Base-by-base conservation (phyloP, 2,113 vertebrate species). In the Mus pahari region DNA sequence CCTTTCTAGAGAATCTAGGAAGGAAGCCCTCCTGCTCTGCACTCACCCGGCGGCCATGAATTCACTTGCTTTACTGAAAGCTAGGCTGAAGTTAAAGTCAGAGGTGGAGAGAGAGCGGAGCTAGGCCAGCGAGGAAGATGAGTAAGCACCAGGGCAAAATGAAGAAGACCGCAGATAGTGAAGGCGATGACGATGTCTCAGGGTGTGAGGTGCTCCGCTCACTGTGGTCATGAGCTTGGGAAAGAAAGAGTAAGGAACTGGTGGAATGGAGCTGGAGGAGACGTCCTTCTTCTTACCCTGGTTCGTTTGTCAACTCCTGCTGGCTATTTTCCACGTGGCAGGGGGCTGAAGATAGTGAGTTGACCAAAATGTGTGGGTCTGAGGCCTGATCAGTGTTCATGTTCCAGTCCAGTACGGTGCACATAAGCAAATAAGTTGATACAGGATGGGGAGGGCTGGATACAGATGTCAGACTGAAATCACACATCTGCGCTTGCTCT, bases 1-100 rank as follows among this genome's bases (percentile, higher is more conserved):
- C 36, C 95, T 93, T 88, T 82, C 31, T 64, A 79, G 55, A 96
- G n/a, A 93, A 87, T 24, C 42, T 12, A 74, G 31, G 6, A n/a
- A 50, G 26, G 26, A 73, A 91, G 48, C 53, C 11, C 68, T 66
- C 10, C 45, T 7, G 89, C 36, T 74, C 42, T 55, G n/a, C 87
- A 22, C 68, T 81, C 50, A 26, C 9, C 24, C 8, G n/a, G 17
- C 6, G 48, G 53, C 26, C 64, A 20, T 5, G 77, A 31, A 58
- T 70, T 19, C 31, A 64, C 81, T 66, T 73, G 9, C 12, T 6
- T 94, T 50, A 11, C 68, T 13, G 77, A 96, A 95, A 82, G 45
- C 58, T 89, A 93, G 90, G 60, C 75, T 84, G 64, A 83, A 84
- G 81, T 50, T 31, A 10, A 86, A 94, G 50, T 66, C 50, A 86